A percentile compares a stretch with the other conserved stretches of the same genome.
Evolutionary conservation across 2,797 vertebrate genomes (phyloP).

Genomic region (Arnoldichthys spilopterus): DNA sequence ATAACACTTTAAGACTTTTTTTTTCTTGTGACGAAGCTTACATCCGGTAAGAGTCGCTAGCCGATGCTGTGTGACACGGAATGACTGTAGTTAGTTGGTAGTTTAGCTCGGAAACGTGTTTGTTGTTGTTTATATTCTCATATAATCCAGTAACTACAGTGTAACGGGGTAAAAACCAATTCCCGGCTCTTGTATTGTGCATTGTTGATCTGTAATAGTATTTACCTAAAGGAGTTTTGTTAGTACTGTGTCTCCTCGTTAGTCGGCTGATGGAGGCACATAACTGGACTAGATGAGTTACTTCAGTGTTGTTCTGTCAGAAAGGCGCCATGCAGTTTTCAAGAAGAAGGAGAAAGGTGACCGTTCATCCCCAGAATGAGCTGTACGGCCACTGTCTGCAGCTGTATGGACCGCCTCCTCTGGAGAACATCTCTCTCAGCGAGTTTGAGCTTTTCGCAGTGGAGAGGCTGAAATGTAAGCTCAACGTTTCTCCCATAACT

Average conservation of each 20-base stretch:
- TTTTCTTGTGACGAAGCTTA: background rate
- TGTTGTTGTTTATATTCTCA: too few species aligned
- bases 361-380: constrained; percentile 65
- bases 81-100: background rate
- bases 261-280: too few species aligned
- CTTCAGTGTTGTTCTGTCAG: background rate
- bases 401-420: constrained; percentile 90
- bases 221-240: too few species aligned
- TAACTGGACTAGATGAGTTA: background rate
- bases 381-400: constrained; percentile 86
- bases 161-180: too few species aligned
- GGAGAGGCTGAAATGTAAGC: constrained; percentile 89
- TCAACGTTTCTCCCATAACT: too few species aligned
- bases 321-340: constrained; percentile 67
- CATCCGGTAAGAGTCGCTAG: background rate
- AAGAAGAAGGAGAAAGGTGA: constrained; percentile 60
- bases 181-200: too few species aligned
- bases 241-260: too few species aligned
- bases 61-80: background rate
- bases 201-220: too few species aligned
- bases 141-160: too few species aligned
- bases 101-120: background rate
- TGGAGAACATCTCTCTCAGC: constrained; percentile 86
- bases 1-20: background rate
- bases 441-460: constrained; percentile 93